phyloP scores from a whole-genome alignment of 92 coral and sea anemone genomes.

The Zoanthus gigantus region DNA sequence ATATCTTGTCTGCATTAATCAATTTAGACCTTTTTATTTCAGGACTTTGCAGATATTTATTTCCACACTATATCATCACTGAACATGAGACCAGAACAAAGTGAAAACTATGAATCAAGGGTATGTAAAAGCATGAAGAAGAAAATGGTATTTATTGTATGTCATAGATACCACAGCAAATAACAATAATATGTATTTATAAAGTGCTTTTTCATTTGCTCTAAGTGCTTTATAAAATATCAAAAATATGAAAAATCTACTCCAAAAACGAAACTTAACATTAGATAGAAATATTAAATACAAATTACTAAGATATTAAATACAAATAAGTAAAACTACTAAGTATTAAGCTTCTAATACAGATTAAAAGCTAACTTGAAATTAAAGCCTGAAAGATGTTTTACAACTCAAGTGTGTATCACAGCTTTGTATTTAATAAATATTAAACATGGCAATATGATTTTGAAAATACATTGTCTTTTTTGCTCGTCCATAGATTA shows the following conservation, averaged over 20 bases:
- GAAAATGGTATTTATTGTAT: not conserved
- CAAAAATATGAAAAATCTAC: not conserved
- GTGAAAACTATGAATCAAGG: conserved; percentile 51
- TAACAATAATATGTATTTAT: not conserved
- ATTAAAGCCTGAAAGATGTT: not conserved
- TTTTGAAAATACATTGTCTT: not conserved
- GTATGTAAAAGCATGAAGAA: conserved; percentile 3
- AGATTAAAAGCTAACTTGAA: not conserved
- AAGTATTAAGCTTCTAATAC: not conserved
- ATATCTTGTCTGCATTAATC: not conserved
- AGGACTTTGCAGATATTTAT: conserved; percentile 66
- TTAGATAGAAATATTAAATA: not conserved
- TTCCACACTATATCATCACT: conserved; percentile 41
- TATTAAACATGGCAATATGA: not conserved
- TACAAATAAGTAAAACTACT: not conserved
- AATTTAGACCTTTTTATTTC: conserved; percentile 5
- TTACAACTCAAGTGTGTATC: not conserved
- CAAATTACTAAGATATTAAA: conserved; percentile 1
- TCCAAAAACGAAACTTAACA: not conserved
- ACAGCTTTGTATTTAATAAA: not conserved
- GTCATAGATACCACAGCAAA: not conserved
- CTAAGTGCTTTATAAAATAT: not conserved
- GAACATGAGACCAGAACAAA: conserved; percentile 32
- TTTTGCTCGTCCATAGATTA: not conserved
- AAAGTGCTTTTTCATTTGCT: conserved; percentile 3